A percentile compares a stretch with the other conserved stretches of the same genome.
These are phyloP conservation scores for Solea senegalensis DNA, from an alignment of 2,113 vertebrate genomes.

Conservation along the genomic window DNA sequence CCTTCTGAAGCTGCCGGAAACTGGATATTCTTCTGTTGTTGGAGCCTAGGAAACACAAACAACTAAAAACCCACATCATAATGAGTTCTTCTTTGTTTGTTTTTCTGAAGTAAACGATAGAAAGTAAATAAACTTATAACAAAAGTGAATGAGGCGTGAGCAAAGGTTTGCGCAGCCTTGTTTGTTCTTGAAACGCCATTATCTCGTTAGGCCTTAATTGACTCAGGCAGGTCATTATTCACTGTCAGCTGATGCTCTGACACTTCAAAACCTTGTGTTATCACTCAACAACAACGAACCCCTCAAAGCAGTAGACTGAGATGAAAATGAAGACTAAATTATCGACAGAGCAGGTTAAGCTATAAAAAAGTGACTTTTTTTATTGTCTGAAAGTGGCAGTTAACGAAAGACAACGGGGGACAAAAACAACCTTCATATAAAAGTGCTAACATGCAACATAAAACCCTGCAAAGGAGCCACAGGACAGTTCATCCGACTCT, in stretches of 20 bases:
- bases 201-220: background rate
- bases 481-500: no score
- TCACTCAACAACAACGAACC: background rate
- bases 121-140: background rate
- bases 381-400: no score
- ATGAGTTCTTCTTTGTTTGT: no score
- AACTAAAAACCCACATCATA: no score
- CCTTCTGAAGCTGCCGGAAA: constrained; percentile 25
- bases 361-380: background rate
- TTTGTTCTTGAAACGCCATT: background rate
- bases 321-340: background rate
- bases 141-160: no score
- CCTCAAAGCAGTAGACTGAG: background rate
- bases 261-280: no score
- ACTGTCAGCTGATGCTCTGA: background rate
- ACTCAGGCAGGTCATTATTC: background rate
- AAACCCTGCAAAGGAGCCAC: no score
- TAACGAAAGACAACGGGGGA: no score
- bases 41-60: background rate
- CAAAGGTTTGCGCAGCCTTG: no score
- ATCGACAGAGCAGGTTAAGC: background rate
- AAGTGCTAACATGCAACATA: no score
- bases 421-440: no score
- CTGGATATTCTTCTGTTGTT: constrained; percentile 41
- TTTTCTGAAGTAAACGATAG: background rate